Conservation (phyloP, 1,140 invertebrate species). For the Holcopasites calliopsidis region DNA sequence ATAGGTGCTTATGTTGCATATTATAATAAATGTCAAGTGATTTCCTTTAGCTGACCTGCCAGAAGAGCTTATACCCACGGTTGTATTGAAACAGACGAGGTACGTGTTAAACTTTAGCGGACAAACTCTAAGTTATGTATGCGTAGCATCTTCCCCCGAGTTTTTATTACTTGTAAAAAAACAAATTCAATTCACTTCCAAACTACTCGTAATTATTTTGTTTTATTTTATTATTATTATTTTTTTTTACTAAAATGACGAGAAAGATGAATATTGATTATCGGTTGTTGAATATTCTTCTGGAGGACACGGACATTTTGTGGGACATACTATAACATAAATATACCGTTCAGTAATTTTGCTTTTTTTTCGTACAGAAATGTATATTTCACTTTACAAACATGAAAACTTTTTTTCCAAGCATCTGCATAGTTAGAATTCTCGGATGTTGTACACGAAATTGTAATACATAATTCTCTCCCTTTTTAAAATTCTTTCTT, state of each 20-base stretch:
- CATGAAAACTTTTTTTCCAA: not conserved
- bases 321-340: not conserved
- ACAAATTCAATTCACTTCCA: too few relatives aligned
- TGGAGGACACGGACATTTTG: not conserved
- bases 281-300: not conserved
- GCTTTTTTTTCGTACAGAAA: constrained; percentile 12
- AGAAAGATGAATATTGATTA: not conserved
- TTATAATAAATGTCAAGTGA: too few relatives aligned
- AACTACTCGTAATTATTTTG: not conserved
- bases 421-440: constrained; percentile 16
- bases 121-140: too few relatives aligned
- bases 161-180: too few relatives aligned
- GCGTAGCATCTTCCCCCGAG: too few relatives aligned
- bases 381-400: constrained; percentile 26
- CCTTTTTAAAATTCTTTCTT: not conserved
- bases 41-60: too few relatives aligned
- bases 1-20: too few relatives aligned
- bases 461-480: constrained; percentile 27
- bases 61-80: too few relatives aligned
- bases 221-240: not conserved
- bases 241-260: too few relatives aligned
- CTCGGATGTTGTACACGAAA: constrained; percentile 13
- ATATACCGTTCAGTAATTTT: not conserved
- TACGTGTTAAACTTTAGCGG: too few relatives aligned
- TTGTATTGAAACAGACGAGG: too few relatives aligned